Evolutionary conservation across 2,113 vertebrate species (phyloP).

Genomic region (Cepphus grylle): DNA sequence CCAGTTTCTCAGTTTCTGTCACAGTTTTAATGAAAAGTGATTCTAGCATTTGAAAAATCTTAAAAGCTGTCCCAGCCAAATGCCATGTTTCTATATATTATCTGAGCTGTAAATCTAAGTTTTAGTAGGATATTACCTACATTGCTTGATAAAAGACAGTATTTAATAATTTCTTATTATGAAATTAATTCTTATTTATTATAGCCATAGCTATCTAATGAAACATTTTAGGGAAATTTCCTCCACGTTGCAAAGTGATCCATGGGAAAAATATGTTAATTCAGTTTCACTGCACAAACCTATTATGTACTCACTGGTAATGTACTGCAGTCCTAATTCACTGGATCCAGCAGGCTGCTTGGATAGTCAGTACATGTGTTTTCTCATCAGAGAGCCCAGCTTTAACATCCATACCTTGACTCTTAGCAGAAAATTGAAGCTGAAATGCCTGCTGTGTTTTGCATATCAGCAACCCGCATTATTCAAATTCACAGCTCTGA

Average conservation of each 20-base stretch:
- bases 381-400: background rate
- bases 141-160: background rate
- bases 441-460: background rate
- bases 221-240: background rate
- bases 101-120: background rate
- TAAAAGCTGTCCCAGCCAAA: conserved; percentile 56
- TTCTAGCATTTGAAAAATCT: conserved; percentile 56
- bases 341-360: background rate
- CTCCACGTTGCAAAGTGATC: background rate
- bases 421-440: conserved; percentile 6
- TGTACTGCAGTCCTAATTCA: background rate
- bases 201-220: rapidly evolving
- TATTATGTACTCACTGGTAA: background rate
- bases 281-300: background rate
- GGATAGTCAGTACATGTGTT: background rate
- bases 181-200: background rate
- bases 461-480: background rate
- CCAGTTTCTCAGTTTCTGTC: conserved; percentile 63
- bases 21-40: conserved; percentile 63
- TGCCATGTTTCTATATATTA: conserved; percentile 56
- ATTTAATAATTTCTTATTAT: background rate
- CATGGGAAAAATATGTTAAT: background rate
- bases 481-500: background rate
- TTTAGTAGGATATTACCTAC: background rate
- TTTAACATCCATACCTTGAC: background rate